Percentiles rank a stretch among this genome's conserved stretches.
Evolutionary conservation across 2,113 vertebrate genomes (phyloP).

Genomic region (Prionailurus viverrinus): DNA sequence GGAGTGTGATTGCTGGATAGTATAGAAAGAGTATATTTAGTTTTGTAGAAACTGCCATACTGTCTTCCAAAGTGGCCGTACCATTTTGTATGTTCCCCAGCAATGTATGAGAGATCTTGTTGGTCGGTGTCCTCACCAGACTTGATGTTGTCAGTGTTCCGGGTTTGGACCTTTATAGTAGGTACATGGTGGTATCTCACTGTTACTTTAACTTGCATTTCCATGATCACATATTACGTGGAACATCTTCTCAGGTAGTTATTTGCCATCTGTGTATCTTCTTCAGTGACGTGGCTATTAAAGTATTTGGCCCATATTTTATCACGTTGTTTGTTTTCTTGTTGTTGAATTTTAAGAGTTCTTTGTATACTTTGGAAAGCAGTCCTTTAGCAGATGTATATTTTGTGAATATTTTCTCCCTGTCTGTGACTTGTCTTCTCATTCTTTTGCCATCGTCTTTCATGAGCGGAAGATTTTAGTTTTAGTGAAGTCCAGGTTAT

Average conservation of each 20-base stretch:
- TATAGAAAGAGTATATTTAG: background rate
- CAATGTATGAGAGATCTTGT: background rate
- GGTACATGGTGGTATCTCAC: background rate
- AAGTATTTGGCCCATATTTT: background rate
- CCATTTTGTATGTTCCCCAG: background rate
- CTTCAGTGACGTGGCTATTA: background rate
- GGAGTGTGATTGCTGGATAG: background rate
- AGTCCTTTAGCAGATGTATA: background rate
- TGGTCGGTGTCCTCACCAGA: background rate
- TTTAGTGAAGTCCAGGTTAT: background rate
- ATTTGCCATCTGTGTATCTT: background rate
- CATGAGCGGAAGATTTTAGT: background rate
- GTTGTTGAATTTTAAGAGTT: background rate
- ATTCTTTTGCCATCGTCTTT: background rate
- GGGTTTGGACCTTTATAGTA: background rate
- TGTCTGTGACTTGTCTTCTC: background rate
- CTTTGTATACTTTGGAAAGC: background rate
- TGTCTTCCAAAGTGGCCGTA: background rate
- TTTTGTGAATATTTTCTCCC: conserved; percentile 16
- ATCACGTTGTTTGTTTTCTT: background rate
- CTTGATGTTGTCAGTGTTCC: background rate
- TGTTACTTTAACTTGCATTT: background rate
- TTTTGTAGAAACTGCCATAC: background rate
- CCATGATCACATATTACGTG: background rate
- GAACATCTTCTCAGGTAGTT: background rate